Base-by-base conservation (phyloP, 2,888 invertebrate species). In the Seira sanloemensis region DNA sequence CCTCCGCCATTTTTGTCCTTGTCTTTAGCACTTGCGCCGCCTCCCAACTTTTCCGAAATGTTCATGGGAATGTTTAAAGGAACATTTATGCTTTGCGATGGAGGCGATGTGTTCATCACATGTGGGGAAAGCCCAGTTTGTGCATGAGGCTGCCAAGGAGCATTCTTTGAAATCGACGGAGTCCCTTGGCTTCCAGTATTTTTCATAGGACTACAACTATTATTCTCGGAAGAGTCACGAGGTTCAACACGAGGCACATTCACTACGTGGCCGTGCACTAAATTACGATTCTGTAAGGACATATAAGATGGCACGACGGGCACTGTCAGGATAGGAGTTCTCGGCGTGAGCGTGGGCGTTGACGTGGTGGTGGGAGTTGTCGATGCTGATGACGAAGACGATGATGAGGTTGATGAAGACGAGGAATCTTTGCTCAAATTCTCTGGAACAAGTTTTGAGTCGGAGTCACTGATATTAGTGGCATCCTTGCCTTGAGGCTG, bases 91-190 rank as follows among this genome's bases (percentile, higher is more conserved):
- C 78, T 71, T 50, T 84, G 86, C 58, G 85, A 78, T 62, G 84
- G 54, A 50, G 85, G 86, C 16, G 87, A 78, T 25, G 86, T 84
- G 50, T 87, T 86, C 82, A 88, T 87, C 82, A 87, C 85, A 81
- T 85, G 84, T 50, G 81, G 75, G 24, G 84, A 80, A 71, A 80
- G 86, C 26, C 85, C 80, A 27, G 84, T 62, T 25, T 86, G 86
- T 66, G 87, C 88, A 84, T 89, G 89, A n/a, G 89, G 89, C 85
- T 89, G 89, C 89, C 89, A 89, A 50, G 89, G 87, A 74, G 88
- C 87, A 68, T 84, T 83, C 74, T 88, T 88, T 2, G 82, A 37
- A 9, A 62, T 73, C 58, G 85, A 73, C 37, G 76, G 26, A 1
- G 23, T 23, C 1, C 69, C 16, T 27, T 46, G 84, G 37, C 18